Conservation (phyloP, 2,797 vertebrate genomes). For the Pteronotus mesoamericanus region DNA sequence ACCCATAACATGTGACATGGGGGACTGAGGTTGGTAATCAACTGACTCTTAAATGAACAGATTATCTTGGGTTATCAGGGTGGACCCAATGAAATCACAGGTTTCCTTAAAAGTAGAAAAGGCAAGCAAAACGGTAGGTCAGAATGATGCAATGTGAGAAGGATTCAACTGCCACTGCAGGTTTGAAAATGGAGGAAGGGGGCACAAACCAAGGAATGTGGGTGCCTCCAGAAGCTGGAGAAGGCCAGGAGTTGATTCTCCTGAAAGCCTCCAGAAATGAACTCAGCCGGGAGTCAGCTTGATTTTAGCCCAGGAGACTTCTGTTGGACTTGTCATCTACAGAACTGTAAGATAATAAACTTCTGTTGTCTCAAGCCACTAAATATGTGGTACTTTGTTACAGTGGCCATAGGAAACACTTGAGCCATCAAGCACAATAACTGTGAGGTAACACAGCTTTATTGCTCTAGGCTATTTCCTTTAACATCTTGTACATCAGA, state of each 20-base stretch:
- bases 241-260: neutral
- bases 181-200: neutral
- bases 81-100: neutral
- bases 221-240: neutral
- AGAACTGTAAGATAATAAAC: neutral
- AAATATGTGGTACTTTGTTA: neutral
- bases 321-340: neutral
- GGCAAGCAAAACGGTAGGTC: neutral
- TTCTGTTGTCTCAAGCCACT: neutral
- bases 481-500: neutral
- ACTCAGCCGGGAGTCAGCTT: neutral
- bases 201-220: neutral
- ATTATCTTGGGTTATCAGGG: neutral
- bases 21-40: neutral
- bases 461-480: neutral
- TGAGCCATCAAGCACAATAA: too few relatives aligned
- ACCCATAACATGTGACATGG: neutral
- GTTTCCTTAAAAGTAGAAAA: neutral
- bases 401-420: accelerated
- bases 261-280: neutral
- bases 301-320: neutral
- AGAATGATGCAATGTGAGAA: neutral
- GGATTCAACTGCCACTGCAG: too few relatives aligned
- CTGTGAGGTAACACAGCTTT: neutral
- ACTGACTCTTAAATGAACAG: neutral